Conservation (phyloP, 1,140 invertebrate species). For the Drosophila sp. region DNA sequence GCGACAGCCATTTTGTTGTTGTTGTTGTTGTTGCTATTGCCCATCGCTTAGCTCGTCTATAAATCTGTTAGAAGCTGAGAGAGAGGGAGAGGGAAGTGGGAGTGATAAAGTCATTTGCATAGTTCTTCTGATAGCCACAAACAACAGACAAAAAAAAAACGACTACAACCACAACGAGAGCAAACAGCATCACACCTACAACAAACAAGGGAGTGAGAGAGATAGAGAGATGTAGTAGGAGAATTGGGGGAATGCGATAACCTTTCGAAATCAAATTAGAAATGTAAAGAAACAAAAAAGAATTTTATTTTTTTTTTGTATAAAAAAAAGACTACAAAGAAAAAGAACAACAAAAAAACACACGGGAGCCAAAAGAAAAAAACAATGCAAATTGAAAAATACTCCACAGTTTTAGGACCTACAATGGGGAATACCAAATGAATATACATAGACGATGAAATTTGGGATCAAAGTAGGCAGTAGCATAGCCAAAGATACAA, state of each 20-base stretch:
- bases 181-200: slow-evolving; percentile 50
- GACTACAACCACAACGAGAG: slow-evolving; percentile 18
- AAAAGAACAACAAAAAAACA: slow-evolving; percentile 25
- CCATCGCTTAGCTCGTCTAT: slow-evolving; percentile 46
- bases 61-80: slow-evolving; percentile 50
- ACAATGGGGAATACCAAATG: slow-evolving; percentile 17
- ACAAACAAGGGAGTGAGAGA: slow-evolving; percentile 25
- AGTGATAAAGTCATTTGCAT: slow-evolving; percentile 82
- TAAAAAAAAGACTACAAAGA: neutral
- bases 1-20: slow-evolving; percentile 61
- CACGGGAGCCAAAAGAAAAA: slow-evolving; percentile 11
- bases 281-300: slow-evolving; percentile 47
- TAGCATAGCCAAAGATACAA: neutral
- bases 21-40: slow-evolving; percentile 21
- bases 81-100: slow-evolving; percentile 1
- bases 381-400: slow-evolving; percentile 3
- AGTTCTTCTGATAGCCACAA: slow-evolving; percentile 62
- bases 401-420: neutral
- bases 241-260: slow-evolving; percentile 52
- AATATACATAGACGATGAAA: slow-evolving; percentile 32
- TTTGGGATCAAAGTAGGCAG: slow-evolving; percentile 26
- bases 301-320: slow-evolving; percentile 8
- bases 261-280: slow-evolving; percentile 80
- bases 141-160: slow-evolving; percentile 5
- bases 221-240: slow-evolving; percentile 5